phyloP scores from a whole-genome alignment of 2,888 invertebrate genomes.

The Watsonalla binaria region DNA sequence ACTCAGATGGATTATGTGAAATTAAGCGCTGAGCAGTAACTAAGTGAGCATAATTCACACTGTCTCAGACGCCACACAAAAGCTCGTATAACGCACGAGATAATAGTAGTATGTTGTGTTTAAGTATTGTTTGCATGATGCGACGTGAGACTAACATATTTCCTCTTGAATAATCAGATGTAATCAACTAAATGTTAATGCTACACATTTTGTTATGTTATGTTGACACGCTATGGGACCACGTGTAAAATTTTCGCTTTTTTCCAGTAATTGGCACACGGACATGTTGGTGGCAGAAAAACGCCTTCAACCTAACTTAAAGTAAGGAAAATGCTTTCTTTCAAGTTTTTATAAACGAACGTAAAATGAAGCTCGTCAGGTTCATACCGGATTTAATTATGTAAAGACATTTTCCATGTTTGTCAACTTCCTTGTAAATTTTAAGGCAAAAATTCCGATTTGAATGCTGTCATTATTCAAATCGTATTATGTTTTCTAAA shows the following conservation, averaged over 20 bases:
- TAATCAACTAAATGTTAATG: neutral
- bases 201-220: too few relatives aligned
- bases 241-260: too few relatives aligned
- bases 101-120: neutral
- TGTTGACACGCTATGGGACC: too few relatives aligned
- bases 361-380: neutral
- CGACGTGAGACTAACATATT: neutral
- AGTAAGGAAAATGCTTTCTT: too few relatives aligned
- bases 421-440: conserved; percentile 7
- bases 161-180: neutral
- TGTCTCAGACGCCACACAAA: conserved; percentile 32
- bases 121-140: neutral
- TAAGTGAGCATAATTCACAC: conserved; percentile 61
- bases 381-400: neutral
- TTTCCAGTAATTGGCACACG: too few relatives aligned
- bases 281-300: too few relatives aligned
- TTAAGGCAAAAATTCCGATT: conserved; percentile 22
- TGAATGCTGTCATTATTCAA: conserved; percentile 36
- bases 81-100: conserved; percentile 3
- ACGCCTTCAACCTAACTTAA: too few relatives aligned
- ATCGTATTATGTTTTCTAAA: conserved; percentile 25
- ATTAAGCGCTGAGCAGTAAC: conserved; percentile 61
- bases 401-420: neutral
- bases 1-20: conserved; percentile 70
- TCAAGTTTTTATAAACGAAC: too few relatives aligned